Conservation (phyloP, 2,113 vertebrate genomes). For the Vicugna pacos region DNA sequence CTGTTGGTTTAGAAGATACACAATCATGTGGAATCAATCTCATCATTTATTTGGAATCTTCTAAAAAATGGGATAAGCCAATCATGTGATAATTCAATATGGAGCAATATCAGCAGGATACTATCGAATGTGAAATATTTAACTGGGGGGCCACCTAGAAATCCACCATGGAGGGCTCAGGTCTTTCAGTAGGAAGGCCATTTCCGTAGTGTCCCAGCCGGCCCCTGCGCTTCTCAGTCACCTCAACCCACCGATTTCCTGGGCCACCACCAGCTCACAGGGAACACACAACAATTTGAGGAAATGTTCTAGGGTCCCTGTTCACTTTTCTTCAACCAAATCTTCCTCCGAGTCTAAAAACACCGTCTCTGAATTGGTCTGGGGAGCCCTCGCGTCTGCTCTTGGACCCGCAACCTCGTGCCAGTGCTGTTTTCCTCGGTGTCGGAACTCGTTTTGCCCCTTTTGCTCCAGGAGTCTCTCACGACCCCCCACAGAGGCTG, state of each 20-base stretch:
- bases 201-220: rapidly evolving
- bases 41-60: neutral
- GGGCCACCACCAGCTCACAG: neutral
- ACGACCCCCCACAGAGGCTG: rapidly evolving
- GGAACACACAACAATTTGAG: rapidly evolving
- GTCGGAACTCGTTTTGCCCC: neutral
- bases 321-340: neutral
- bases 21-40: conserved; percentile 35
- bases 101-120: neutral
- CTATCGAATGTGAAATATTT: neutral
- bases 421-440: rapidly evolving
- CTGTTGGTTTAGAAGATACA: neutral
- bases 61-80: neutral
- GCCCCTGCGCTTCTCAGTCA: neutral
- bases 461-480: neutral
- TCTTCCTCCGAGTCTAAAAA: rapidly evolving
- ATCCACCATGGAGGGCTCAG: neutral
- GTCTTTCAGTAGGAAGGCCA: neutral
- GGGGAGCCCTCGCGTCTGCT: too few species aligned
- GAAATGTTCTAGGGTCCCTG: neutral
- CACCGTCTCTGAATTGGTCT: neutral
- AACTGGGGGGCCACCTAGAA: neutral
- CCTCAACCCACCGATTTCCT: rapidly evolving
- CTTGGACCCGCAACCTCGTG: rapidly evolving
- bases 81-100: neutral